phyloP scores from a whole-genome alignment of 53 echinoderm and acorn worm species.

The Apostichopus leukothele region DNA sequence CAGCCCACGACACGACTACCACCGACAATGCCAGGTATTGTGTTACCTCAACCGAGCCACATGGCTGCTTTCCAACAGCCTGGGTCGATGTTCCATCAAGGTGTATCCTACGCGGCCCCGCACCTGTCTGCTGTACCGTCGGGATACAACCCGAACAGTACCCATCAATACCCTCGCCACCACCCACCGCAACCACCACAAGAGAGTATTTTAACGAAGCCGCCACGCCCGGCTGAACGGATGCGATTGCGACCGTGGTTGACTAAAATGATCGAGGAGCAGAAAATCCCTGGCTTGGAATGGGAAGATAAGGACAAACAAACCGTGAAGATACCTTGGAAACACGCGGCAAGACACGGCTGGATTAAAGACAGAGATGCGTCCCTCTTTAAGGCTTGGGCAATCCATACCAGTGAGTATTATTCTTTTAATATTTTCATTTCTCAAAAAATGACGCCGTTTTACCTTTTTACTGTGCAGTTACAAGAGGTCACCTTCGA shows the following conservation, averaged over 20 bases:
- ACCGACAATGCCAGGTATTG: conserved; percentile 22
- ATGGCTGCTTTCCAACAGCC: not conserved
- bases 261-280: conserved; percentile 74
- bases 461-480: too few relatives aligned
- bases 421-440: not conserved
- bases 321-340: conserved; percentile 95
- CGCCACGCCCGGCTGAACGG: conserved; percentile 71
- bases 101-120: not conserved
- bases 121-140: conserved; percentile 33
- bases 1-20: not conserved
- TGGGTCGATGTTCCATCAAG: not conserved
- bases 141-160: conserved; percentile 41
- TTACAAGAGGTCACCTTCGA: too few relatives aligned
- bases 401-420: conserved; percentile 97
- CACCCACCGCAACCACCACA: not conserved
- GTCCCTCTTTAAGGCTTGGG: conserved; percentile 88
- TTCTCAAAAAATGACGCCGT: not conserved
- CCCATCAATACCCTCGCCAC: conserved; percentile 35
- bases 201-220: not conserved
- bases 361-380: conserved; percentile 88
- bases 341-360: conserved; percentile 95
- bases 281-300: conserved; percentile 67
- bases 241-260: conserved; percentile 93
- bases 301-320: conserved; percentile 80
- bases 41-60: conserved; percentile 22